Evolutionary conservation across 2,888 invertebrate genomes (phyloP).

Genomic region (Bimastos eiseni): DNA sequence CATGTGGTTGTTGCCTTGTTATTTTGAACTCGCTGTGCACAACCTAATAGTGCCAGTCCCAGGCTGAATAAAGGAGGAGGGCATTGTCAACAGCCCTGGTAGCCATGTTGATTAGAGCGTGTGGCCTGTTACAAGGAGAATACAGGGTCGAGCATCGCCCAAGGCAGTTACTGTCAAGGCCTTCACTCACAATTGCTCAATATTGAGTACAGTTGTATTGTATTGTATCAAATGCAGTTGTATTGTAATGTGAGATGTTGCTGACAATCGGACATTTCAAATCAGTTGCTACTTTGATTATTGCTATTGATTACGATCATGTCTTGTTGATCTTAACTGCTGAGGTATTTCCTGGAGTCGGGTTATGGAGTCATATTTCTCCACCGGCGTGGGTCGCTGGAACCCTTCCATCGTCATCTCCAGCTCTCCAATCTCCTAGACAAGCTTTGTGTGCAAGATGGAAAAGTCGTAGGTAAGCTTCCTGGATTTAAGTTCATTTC

Average conservation of each 20-base stretch:
- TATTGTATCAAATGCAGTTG: too few relatives aligned
- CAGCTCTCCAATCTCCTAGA: slow-evolving; percentile 48
- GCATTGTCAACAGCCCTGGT: too few relatives aligned
- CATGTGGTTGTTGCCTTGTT: too few relatives aligned
- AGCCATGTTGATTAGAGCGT: too few relatives aligned
- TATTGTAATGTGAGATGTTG: not conserved
- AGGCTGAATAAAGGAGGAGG: too few relatives aligned
- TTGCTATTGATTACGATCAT: not conserved
- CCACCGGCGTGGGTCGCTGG: slow-evolving; percentile 83
- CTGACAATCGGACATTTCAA: not conserved
- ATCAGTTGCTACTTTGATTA: not conserved
- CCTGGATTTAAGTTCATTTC: not conserved
- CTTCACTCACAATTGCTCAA: too few relatives aligned
- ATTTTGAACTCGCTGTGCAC: too few relatives aligned
- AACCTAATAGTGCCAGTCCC: too few relatives aligned
- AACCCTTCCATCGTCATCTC: slow-evolving; percentile 88
- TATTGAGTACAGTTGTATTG: too few relatives aligned
- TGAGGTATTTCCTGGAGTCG: slow-evolving; percentile 74
- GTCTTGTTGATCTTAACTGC: not conserved
- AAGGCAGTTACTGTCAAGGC: too few relatives aligned
- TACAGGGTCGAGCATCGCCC: too few relatives aligned
- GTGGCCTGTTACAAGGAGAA: too few relatives aligned
- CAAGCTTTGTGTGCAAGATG: slow-evolving; percentile 42
- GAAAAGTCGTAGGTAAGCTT: not conserved
- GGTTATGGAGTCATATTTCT: slow-evolving; percentile 92